Conservation (phyloP, 2,888 invertebrate species). For the Hyalella azteca region DNA sequence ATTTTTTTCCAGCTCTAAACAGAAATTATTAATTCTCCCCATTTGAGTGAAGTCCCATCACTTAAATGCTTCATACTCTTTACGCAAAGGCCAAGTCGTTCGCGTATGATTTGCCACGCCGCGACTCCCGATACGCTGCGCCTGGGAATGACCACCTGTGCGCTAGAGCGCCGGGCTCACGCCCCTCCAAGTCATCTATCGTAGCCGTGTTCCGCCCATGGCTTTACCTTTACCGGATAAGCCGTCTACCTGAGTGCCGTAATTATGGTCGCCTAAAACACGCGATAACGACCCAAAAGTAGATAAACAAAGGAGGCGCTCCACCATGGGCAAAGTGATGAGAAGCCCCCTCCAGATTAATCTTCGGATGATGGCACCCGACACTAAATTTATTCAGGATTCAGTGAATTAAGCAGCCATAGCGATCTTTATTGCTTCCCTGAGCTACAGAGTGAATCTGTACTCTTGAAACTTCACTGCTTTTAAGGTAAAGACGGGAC, state of each 20-base stretch:
- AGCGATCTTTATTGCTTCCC: not conserved
- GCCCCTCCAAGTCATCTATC: conserved; percentile 3
- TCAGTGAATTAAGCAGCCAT: conserved; percentile 24
- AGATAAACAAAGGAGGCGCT: conserved; percentile 35
- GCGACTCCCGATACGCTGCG: no score
- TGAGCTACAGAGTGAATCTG: conserved; percentile 1
- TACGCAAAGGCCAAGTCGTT: no score
- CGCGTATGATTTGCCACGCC: no score
- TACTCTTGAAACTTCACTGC: not conserved
- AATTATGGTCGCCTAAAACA: conserved; percentile 33
- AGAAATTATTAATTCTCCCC: no score
- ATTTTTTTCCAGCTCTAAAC: no score
- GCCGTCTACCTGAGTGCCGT: conserved; percentile 35
- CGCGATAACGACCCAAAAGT: conserved; percentile 27
- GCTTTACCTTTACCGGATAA: conserved; percentile 21
- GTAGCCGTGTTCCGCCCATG: conserved; percentile 24
- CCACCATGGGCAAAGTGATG: conserved; percentile 1
- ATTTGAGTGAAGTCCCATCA: no score
- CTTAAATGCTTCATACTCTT: no score
- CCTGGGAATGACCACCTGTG: conserved; percentile 19
- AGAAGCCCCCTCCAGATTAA: conserved; percentile 21
- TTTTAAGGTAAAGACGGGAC: not conserved
- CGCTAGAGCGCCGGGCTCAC: conserved; percentile 2
- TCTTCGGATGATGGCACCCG: conserved; percentile 3
- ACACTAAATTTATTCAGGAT: conserved; percentile 17